Base-by-base conservation (phyloP, 2,888 invertebrate species). In the Sinotaia quadrata region DNA sequence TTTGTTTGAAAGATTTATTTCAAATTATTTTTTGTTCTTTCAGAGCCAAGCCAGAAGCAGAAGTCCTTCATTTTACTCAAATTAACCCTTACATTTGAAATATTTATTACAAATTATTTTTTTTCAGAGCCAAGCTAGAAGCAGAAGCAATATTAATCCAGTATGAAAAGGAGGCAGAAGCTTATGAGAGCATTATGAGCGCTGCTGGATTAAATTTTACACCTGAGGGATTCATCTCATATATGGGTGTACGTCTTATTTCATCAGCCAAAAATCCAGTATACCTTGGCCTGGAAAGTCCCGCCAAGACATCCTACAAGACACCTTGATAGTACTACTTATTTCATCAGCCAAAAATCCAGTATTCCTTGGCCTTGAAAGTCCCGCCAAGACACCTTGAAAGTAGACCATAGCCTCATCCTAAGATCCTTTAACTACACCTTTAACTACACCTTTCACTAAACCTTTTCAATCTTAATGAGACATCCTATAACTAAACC, bases 181-280 rank as follows among this genome's bases (percentile, higher is more conserved):
- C 84, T 0, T 85, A 85, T 73, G 70, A 77, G 63, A 56, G 78
- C 57, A 76, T 84, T 15, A 67, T 84, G 29, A 71, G 73, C 56
- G 56, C 71, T 7, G 21, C 34, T 2, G 84, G 84, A 12, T 77
- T 86, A 1, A 74, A 73, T 33, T 81, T 84, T 62, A 76, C 83
- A 18, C 74, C 80, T 0, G 83, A 84, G 37, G 84, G 85, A 0
- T 82, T 87, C 70, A 81, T 87, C 56, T 81, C 85, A 2, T 86
- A 86, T 69, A 76, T 87, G 66, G 85, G 83, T 5, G 78, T 81
- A 5, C 77, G 85, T 5, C 81, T 83, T 24, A 82, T 86, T 44
- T 72, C 83, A 18, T 76, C 81, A 1, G 84, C 85, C 18, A 81
- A 83, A 72, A 84, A 84, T 54, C 84, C 85, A 8, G 83, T 87